phyloP scores from a whole-genome alignment of 1,140 invertebrate species.

The Drosophila mojavensis region DNA sequence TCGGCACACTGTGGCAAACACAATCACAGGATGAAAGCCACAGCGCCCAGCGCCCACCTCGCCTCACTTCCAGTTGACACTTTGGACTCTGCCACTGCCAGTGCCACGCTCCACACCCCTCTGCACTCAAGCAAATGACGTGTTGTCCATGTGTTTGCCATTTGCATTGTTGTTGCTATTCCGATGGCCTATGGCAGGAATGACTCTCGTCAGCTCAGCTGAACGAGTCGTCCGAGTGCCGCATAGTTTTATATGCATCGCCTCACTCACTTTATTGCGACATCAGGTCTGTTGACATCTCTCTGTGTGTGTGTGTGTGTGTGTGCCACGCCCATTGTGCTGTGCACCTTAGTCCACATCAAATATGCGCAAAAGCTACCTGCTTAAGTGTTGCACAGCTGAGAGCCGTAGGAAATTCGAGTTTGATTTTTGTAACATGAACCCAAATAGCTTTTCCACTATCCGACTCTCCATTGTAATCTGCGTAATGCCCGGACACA shows the following conservation, averaged over 20 bases:
- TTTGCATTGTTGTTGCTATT: constrained; percentile 51
- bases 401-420: background rate
- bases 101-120: background rate
- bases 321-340: background rate
- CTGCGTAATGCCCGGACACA: too few relatives aligned
- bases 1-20: constrained; percentile 63
- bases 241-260: constrained; percentile 41
- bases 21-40: constrained; percentile 63
- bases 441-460: too few relatives aligned
- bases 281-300: constrained; percentile 54
- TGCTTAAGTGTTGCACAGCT: background rate
- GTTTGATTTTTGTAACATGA: too few relatives aligned
- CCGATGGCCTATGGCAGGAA: constrained; percentile 57
- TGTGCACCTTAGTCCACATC: background rate
- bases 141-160: constrained; percentile 70
- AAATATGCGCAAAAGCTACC: background rate
- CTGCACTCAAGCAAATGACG: constrained; percentile 33
- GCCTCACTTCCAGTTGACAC: constrained; percentile 76
- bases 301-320: background rate
- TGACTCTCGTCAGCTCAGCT: constrained; percentile 33
- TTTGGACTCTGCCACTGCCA: constrained; percentile 38
- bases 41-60: constrained; percentile 43
- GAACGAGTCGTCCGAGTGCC: constrained; percentile 1
- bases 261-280: constrained; percentile 54
- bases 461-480: too few relatives aligned